Conservation (phyloP, 2,888 invertebrate species). For the Caenorhabditis uteleia region DNA sequence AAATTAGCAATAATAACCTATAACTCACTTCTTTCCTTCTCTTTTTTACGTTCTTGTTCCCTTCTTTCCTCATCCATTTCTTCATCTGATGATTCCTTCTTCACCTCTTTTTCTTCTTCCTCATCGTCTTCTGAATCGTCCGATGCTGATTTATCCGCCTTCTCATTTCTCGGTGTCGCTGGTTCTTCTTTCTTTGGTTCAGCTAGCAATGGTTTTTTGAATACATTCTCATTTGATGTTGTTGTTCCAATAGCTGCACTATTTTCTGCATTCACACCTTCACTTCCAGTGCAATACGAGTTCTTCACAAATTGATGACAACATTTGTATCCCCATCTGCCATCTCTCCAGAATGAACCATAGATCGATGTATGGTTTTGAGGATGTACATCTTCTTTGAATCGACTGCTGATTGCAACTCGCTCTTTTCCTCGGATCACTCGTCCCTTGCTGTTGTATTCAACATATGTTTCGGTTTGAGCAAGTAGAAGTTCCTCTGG, state of each 20-base stretch:
- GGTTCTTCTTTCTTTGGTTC: not conserved
- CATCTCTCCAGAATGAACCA: slow-evolving; percentile 93
- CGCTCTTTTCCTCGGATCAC: slow-evolving; percentile 82
- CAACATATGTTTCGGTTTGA: slow-evolving; percentile 92
- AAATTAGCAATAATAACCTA: too few relatives aligned
- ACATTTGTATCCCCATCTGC: slow-evolving; percentile 94
- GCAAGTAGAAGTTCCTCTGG: slow-evolving; percentile 87
- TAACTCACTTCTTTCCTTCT: slow-evolving; percentile 48
- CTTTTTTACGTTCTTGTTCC: slow-evolving; percentile 33
- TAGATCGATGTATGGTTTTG: slow-evolving; percentile 93
- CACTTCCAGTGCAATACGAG: slow-evolving; percentile 86
- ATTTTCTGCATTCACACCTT: slow-evolving; percentile 45
- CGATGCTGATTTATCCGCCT: slow-evolving; percentile 1
- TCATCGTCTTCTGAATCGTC: slow-evolving; percentile 30
- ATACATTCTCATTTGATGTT: slow-evolving; percentile 24
- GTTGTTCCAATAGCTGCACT: slow-evolving; percentile 33
- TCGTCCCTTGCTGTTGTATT: slow-evolving; percentile 92
- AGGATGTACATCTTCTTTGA: slow-evolving; percentile 86
- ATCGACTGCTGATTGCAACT: slow-evolving; percentile 83
- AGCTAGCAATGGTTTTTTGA: slow-evolving; percentile 28
- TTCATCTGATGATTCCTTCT: slow-evolving; percentile 18
- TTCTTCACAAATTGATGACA: slow-evolving; percentile 87
- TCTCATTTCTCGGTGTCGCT: not conserved
- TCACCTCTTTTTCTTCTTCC: slow-evolving; percentile 27
- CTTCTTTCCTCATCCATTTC: slow-evolving; percentile 27